These are phyloP conservation scores for Melanogrammus aeglefinus DNA, from an alignment of 2,797 vertebrate genomes.

Conservation along the genomic window DNA sequence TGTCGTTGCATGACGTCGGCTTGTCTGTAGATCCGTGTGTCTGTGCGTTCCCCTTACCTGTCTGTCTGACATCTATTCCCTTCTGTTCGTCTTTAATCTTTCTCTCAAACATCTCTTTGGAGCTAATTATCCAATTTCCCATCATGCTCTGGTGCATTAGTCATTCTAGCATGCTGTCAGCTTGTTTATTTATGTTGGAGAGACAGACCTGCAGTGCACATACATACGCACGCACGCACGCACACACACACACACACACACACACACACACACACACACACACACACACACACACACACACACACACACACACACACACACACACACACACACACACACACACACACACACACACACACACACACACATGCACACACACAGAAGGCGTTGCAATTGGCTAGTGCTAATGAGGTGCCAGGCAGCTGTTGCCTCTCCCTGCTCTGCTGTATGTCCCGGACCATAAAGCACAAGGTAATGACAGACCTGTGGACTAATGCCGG, in stretches of 20 bases:
- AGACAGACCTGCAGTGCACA: conserved; percentile 42
- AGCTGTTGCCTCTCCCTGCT: conserved; percentile 60
- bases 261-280: conserved; percentile 7
- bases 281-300: conserved; percentile 13
- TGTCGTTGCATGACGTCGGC: not conserved
- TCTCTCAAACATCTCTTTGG: conserved; percentile 46
- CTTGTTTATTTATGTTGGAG: conserved; percentile 53
- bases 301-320: conserved; percentile 23
- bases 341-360: conserved; percentile 23
- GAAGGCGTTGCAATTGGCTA: conserved; percentile 41
- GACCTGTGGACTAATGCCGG: conserved; percentile 19
- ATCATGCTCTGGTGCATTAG: conserved; percentile 60
- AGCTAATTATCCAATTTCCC: conserved; percentile 67
- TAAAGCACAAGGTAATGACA: conserved; percentile 12
- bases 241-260: conserved; percentile 30
- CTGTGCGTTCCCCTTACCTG: not conserved
- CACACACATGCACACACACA: conserved; percentile 30
- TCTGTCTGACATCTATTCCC: conserved; percentile 6
- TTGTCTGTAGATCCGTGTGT: not conserved
- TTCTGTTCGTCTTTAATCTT: conserved; percentile 2
- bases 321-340: conserved; percentile 24
- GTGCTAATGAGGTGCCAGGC: conserved; percentile 65
- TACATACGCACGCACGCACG: conserved; percentile 19
- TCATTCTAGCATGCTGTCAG: conserved; percentile 65
- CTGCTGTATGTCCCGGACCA: conserved; percentile 27